These are phyloP conservation scores for Drosophila melanica DNA, from an alignment of 1,140 invertebrate genomes.

Conservation along the genomic window DNA sequence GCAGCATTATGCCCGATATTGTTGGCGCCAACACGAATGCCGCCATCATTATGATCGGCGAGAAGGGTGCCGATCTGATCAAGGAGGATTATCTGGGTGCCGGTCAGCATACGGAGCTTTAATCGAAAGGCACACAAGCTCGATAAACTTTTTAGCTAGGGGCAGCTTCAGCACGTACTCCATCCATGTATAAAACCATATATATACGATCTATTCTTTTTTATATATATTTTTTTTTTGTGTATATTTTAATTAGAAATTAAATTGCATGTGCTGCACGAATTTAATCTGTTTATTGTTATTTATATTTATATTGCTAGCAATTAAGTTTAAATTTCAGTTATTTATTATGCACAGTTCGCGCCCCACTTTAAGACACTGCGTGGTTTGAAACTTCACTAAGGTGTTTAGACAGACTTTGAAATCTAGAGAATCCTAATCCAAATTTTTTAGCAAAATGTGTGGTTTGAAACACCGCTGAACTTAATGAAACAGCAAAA, in stretches of 20 bases:
- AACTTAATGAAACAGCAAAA: too few relatives aligned
- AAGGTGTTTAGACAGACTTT: too few relatives aligned
- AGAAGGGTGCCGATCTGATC: conserved; percentile 90
- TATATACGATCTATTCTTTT: conserved; percentile 3
- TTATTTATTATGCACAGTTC: neutral
- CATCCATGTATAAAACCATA: conserved; percentile 10
- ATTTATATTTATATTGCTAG: neutral
- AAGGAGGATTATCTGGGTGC: conserved; percentile 84
- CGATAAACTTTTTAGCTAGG: too few relatives aligned
- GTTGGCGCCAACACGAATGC: conserved; percentile 91
- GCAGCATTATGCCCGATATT: conserved; percentile 91
- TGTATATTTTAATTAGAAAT: conserved; percentile 8
- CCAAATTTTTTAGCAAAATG: too few relatives aligned
- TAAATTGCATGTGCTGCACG: conserved; percentile 1
- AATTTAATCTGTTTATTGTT: neutral
- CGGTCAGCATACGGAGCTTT: conserved; percentile 59
- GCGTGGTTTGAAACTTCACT: neutral
- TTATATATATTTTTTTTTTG: conserved; percentile 11
- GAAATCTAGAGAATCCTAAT: too few relatives aligned
- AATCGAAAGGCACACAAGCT: neutral
- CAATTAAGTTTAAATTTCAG: too few relatives aligned
- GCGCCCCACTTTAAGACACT: neutral
- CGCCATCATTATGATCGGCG: conserved; percentile 90
- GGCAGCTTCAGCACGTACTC: neutral
- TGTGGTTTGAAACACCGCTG: too few relatives aligned